Evolutionary conservation across 1,140 invertebrate species (phyloP).

Genomic region (Polyergus mexicanus): DNA sequence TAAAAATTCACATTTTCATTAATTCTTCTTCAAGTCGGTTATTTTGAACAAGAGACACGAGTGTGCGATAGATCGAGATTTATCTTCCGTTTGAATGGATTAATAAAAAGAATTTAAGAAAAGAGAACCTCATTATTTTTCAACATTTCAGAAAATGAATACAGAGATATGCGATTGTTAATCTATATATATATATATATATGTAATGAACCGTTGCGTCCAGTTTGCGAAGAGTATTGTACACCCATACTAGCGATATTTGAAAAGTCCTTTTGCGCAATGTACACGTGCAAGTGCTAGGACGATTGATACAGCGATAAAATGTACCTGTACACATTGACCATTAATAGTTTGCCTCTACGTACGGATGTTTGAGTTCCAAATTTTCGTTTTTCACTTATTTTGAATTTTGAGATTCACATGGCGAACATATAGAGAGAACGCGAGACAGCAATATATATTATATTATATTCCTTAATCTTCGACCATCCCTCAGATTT

Average conservation of each 20-base stretch:
- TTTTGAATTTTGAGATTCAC: slow-evolving; percentile 20
- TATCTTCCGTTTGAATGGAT: not conserved
- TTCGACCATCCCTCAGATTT: slow-evolving; percentile 27
- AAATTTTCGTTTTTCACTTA: not conserved
- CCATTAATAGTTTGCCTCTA: slow-evolving; percentile 78
- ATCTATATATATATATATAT: not conserved
- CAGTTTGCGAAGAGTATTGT: not conserved
- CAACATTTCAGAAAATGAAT: not conserved
- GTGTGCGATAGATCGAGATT: not conserved
- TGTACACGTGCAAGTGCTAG: slow-evolving; percentile 69
- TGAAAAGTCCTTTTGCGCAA: slow-evolving; percentile 28
- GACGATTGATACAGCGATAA: slow-evolving; percentile 82
- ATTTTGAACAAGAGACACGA: not conserved
- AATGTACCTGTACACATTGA: slow-evolving; percentile 84
- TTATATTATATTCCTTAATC: slow-evolving; percentile 41
- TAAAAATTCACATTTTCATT: not conserved
- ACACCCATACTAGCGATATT: slow-evolving; percentile 26
- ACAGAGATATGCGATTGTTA: not conserved
- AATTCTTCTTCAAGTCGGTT: not conserved
- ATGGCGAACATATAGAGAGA: not conserved
- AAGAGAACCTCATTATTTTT: not conserved
- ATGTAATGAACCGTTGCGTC: not conserved
- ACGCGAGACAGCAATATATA: not conserved
- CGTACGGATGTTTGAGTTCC: slow-evolving; percentile 48
- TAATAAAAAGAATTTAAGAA: not conserved